Evolutionary conservation across 2,888 invertebrate species (phyloP).

Genomic region (Tigriopus californicus): DNA sequence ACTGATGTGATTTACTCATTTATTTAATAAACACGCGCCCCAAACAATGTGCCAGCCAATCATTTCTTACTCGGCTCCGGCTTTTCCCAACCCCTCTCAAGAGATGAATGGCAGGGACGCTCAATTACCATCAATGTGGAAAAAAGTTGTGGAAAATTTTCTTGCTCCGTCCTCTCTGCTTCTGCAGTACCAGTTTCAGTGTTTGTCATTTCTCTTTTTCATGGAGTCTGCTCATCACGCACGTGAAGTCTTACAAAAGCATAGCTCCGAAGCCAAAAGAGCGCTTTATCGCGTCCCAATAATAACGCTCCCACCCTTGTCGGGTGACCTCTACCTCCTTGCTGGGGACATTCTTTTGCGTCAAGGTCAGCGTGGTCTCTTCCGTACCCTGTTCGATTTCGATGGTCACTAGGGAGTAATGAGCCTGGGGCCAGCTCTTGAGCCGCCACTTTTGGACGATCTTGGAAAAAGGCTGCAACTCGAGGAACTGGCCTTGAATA

Average conservation of each 20-base stretch:
- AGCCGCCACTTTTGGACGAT: conserved; percentile 81
- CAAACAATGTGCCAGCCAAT: too few species aligned
- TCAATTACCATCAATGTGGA: too few species aligned
- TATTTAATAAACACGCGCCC: too few species aligned
- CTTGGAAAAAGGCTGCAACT: conserved; percentile 43
- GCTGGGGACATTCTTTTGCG: conserved; percentile 65
- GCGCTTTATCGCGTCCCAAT: conserved; percentile 82
- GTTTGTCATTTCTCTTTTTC: too few species aligned
- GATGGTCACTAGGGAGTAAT: conserved; percentile 72
- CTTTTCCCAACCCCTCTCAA: too few species aligned
- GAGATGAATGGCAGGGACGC: too few species aligned
- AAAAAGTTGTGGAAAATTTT: too few species aligned
- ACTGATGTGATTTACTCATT: too few species aligned
- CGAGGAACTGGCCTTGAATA: conserved; percentile 59
- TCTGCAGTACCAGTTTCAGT: too few species aligned
- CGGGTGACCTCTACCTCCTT: conserved; percentile 49
- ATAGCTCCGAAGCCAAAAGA: conserved; percentile 64
- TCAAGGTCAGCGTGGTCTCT: conserved; percentile 59
- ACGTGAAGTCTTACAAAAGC: conserved; percentile 24
- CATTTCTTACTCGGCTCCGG: too few species aligned
- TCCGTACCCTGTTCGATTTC: conserved; percentile 69
- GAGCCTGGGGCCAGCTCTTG: conserved; percentile 81
- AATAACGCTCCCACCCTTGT: conserved; percentile 80
- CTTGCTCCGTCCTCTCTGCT: too few species aligned
- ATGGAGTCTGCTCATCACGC: too few species aligned